Evolutionary conservation across 2,797 vertebrate genomes (phyloP).

Genomic region (Buphagus erythrorhynchus): DNA sequence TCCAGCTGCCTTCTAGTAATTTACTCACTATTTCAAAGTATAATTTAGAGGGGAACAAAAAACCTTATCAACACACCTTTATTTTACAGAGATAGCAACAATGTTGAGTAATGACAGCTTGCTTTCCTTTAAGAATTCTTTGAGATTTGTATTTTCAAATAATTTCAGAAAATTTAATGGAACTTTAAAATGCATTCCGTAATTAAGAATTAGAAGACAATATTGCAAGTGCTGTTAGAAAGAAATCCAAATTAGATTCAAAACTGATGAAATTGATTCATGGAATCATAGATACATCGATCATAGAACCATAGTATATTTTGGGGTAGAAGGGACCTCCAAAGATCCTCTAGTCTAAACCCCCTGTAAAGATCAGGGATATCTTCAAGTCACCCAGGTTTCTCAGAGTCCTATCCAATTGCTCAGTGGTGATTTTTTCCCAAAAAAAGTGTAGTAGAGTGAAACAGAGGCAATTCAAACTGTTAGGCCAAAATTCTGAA

Average conservation of each 20-base stretch:
- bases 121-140: not conserved
- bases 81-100: not conserved
- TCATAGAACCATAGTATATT: not conserved
- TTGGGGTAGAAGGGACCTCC: not conserved
- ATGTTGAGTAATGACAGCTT: not conserved
- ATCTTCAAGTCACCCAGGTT: not conserved
- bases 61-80: rapidly evolving
- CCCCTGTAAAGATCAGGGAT: not conserved
- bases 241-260: not conserved
- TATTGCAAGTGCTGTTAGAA: not conserved
- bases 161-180: not conserved
- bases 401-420: not conserved
- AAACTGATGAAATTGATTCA: not conserved
- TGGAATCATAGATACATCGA: not conserved
- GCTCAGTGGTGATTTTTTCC: not conserved
- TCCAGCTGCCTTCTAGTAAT: not conserved
- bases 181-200: not conserved
- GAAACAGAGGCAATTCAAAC: not conserved
- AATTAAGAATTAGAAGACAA: not conserved
- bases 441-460: not conserved
- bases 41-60: rapidly evolving
- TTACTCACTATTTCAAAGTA: not conserved
- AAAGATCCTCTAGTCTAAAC: not conserved
- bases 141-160: not conserved
- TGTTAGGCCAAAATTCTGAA: not conserved